Conservation (phyloP, 2,113 vertebrate species). For the Ochotona curzoniae region DNA sequence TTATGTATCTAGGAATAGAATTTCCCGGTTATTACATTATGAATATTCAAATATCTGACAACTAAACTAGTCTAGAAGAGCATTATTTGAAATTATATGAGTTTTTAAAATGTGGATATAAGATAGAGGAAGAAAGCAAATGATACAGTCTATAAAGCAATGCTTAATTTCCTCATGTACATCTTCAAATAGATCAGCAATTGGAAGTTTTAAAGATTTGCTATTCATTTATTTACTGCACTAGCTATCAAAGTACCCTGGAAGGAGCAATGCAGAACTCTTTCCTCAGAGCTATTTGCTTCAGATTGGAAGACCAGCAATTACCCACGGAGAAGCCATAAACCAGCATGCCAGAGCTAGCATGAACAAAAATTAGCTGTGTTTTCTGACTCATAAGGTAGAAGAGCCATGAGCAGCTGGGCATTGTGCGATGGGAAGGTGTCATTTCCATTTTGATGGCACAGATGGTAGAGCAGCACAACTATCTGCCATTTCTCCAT, state of each 20-base stretch:
- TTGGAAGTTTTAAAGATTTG: not conserved
- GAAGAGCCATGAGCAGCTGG: not conserved
- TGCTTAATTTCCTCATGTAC: not conserved
- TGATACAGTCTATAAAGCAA: not conserved
- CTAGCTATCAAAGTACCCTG: not conserved
- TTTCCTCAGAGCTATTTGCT: conserved; percentile 17
- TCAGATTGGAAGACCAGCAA: not conserved
- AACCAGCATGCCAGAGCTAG: conserved; percentile 8
- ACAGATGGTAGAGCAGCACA: conserved; percentile 46
- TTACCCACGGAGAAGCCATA: conserved; percentile 43
- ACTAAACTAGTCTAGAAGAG: not conserved
- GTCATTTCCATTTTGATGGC: conserved; percentile 26
- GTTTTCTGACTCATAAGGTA: conserved; percentile 35
- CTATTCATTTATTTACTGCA: not conserved
- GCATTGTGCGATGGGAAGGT: not conserved
- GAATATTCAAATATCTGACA: conserved; percentile 24
- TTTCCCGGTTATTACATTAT: not conserved
- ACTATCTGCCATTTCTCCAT: conserved; percentile 44
- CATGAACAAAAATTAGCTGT: conserved; percentile 19
- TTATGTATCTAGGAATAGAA: not conserved
- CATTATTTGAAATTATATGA: not conserved
- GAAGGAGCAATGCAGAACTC: not conserved
- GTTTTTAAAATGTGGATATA: not conserved
- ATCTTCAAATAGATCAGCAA: conserved; percentile 5
- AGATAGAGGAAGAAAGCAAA: not conserved